phyloP scores from a whole-genome alignment of 2,888 invertebrate genomes.

The Apotomis betuletana region DNA sequence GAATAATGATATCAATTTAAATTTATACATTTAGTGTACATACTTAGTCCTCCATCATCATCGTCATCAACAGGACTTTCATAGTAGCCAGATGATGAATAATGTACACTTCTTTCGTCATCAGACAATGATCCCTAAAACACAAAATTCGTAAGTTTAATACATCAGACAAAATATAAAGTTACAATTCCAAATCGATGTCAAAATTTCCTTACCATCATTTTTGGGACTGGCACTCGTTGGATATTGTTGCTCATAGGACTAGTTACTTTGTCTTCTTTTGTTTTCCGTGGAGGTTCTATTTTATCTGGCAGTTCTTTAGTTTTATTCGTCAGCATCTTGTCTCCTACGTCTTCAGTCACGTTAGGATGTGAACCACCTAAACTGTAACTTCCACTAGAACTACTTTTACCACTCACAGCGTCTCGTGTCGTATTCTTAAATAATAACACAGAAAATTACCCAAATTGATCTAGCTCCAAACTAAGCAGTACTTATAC shows the following conservation, averaged over 20 bases:
- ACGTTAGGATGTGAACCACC: conserved; percentile 77
- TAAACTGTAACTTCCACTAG: conserved; percentile 80
- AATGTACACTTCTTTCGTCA: conserved; percentile 87
- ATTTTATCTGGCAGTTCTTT: conserved; percentile 60
- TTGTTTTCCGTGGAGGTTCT: conserved; percentile 52
- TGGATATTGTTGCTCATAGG: conserved; percentile 64
- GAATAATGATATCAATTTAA: not conserved
- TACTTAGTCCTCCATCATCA: conserved; percentile 81
- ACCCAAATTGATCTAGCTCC: not conserved
- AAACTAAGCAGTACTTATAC: too few species aligned
- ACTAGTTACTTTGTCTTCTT: conserved; percentile 59
- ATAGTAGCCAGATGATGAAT: conserved; percentile 89
- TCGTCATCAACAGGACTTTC: conserved; percentile 89
- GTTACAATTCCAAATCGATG: not conserved
- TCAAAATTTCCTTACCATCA: conserved; percentile 60
- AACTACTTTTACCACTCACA: conserved; percentile 79
- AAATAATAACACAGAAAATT: conserved; percentile 39
- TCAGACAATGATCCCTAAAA: conserved; percentile 85
- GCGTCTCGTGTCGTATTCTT: conserved; percentile 64
- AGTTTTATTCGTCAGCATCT: conserved; percentile 62
- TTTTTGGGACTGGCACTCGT: conserved; percentile 73
- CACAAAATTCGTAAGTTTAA: conserved; percentile 23
- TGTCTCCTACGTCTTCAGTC: conserved; percentile 63
- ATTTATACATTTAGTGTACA: conserved; percentile 42
- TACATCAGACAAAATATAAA: not conserved